These are phyloP conservation scores for Drosophila trichaetosa DNA, from an alignment of 2,888 invertebrate genomes.

Conservation along the genomic window DNA sequence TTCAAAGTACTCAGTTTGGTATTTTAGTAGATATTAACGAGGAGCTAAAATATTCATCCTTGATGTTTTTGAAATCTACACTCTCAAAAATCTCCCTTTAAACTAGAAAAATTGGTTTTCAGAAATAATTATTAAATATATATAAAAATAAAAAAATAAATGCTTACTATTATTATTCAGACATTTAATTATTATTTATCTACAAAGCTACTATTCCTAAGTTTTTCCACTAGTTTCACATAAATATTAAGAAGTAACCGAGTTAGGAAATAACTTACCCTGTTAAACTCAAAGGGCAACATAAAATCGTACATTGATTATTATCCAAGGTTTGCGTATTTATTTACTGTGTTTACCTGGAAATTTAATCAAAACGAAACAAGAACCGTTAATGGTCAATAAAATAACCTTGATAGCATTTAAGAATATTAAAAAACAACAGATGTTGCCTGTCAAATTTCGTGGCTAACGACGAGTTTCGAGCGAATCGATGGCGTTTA, in stretches of 20 bases:
- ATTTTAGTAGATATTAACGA: background rate
- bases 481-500: constrained; percentile 42
- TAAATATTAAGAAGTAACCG: background rate
- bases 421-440: constrained; percentile 38
- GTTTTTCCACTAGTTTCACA: background rate
- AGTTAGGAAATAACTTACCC: background rate
- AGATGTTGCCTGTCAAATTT: constrained; percentile 69
- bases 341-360: constrained; percentile 32
- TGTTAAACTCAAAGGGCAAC: too few species aligned
- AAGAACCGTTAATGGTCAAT: constrained; percentile 47
- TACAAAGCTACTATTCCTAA: background rate
- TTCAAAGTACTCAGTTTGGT: background rate
- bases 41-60: background rate
- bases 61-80: background rate
- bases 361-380: constrained; percentile 12
- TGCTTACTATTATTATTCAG: background rate
- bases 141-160: too few species aligned
- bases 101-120: background rate
- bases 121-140: background rate
- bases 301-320: background rate
- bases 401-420: constrained; percentile 35
- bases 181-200: background rate
- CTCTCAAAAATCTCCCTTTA: background rate
- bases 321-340: background rate
- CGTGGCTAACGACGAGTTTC: constrained; percentile 45